Percentiles rank a stretch among this genome's conserved stretches.
phyloP scores from a whole-genome alignment of 1,140 invertebrate species.

The Anoplolepis gracilipes region DNA sequence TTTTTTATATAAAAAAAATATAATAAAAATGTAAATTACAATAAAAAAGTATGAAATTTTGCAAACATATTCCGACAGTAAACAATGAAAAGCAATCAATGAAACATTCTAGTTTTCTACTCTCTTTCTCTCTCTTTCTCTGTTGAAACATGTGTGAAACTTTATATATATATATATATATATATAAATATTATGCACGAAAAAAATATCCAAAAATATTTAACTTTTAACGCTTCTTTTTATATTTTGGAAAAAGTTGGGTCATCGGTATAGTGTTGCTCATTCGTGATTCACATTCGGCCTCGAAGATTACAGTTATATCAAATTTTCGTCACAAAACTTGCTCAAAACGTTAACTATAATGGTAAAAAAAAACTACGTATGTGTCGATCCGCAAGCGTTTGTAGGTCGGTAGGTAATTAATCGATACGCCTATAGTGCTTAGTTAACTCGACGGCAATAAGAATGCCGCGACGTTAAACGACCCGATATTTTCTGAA shows the following conservation, averaged over 20 bases:
- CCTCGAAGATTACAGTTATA: constrained; percentile 20
- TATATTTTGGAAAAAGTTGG: not conserved
- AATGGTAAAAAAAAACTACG: constrained; percentile 36
- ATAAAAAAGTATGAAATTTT: not conserved
- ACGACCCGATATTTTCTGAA: constrained; percentile 55
- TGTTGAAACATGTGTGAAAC: too few relatives aligned
- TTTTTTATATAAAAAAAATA: not conserved
- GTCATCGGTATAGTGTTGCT: not conserved
- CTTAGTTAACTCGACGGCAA: constrained; percentile 1
- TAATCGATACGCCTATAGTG: constrained; percentile 5
- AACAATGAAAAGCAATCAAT: not conserved
- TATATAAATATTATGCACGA: not conserved
- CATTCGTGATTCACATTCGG: constrained; percentile 21
- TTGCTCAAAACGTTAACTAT: constrained; percentile 58
- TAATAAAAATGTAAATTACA: not conserved
- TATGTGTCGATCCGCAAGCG: not conserved
- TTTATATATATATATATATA: not conserved
- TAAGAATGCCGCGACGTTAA: constrained; percentile 16
- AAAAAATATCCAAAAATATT: too few relatives aligned
- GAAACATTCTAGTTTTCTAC: not conserved
- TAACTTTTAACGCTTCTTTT: not conserved
- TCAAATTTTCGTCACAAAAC: constrained; percentile 44
- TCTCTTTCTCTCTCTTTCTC: too few relatives aligned
- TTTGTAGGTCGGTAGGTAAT: constrained; percentile 30
- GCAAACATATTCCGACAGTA: not conserved